phyloP scores from a whole-genome alignment of 1,140 invertebrate genomes.

The Chironomus striatipennis region DNA sequence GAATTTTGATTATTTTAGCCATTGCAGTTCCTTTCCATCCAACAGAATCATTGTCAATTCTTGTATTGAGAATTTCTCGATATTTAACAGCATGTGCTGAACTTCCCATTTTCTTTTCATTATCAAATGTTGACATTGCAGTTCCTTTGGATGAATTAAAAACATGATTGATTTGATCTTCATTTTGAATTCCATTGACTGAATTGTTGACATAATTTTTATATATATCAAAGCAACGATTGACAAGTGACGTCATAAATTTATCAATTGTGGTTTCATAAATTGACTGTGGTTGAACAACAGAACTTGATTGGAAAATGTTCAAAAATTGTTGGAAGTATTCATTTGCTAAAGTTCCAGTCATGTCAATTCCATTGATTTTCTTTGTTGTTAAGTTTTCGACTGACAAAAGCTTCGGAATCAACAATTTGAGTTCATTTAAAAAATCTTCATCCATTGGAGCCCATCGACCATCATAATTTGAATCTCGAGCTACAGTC shows the following conservation, averaged over 20 bases:
- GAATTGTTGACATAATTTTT: background rate
- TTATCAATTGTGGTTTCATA: constrained; percentile 17
- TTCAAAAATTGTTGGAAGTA: background rate
- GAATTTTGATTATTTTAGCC: background rate
- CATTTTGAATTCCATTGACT: background rate
- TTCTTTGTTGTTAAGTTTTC: constrained; percentile 11
- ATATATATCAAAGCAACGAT: background rate
- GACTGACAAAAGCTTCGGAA: background rate
- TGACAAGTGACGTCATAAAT: background rate
- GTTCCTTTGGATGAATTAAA: background rate
- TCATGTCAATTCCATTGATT: background rate
- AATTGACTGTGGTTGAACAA: background rate
- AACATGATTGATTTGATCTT: background rate
- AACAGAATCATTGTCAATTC: background rate
- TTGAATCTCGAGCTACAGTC: background rate
- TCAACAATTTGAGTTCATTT: background rate
- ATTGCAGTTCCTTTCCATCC: background rate
- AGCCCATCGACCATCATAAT: constrained; percentile 9
- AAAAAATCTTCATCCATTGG: constrained; percentile 13
- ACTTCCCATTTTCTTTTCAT: background rate
- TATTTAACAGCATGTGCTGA: background rate
- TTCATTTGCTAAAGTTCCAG: background rate
- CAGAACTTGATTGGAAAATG: background rate
- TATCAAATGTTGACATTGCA: background rate
- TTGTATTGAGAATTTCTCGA: background rate